phyloP scores from a whole-genome alignment of 1,140 invertebrate genomes.

The Cherax quadricarinatus region DNA sequence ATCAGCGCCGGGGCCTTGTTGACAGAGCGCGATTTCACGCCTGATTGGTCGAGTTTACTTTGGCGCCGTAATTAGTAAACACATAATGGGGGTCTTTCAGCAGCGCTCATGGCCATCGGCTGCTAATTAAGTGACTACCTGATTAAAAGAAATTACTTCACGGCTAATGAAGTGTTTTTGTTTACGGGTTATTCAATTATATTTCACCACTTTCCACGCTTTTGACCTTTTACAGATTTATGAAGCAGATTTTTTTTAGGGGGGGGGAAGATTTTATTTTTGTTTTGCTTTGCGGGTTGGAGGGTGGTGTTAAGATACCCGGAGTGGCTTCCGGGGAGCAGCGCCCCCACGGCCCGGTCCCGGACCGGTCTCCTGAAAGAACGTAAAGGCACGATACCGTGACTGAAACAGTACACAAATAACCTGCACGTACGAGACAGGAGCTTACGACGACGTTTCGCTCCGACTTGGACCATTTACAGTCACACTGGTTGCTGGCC shows the following conservation, averaged over 20 bases:
- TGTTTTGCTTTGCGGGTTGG: no score
- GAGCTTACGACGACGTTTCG: no score
- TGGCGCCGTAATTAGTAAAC: constrained; percentile 67
- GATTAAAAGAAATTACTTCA: constrained; percentile 64
- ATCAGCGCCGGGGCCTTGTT: constrained; percentile 63
- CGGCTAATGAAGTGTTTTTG: constrained; percentile 55
- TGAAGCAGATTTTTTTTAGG: neutral
- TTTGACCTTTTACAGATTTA: neutral
- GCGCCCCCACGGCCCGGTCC: no score
- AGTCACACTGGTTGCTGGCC: no score
- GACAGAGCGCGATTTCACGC: constrained; percentile 70
- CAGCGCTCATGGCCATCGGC: constrained; percentile 48
- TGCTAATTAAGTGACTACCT: constrained; percentile 64
- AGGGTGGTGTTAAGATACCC: no score
- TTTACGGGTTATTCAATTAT: constrained; percentile 19
- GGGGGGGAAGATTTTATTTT: neutral
- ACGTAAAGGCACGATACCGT: no score
- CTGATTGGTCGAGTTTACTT: constrained; percentile 69
- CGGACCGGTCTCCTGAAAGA: no score
- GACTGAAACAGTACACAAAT: no score
- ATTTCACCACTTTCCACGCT: neutral
- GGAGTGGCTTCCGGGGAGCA: no score
- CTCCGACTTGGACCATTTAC: no score
- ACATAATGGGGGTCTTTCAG: constrained; percentile 65
- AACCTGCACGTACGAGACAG: no score